Evolutionary conservation across 2,797 vertebrate species (phyloP), one percentile per base, ranked within the genome.

Genomic region (Furcifer pardalis): DNA sequence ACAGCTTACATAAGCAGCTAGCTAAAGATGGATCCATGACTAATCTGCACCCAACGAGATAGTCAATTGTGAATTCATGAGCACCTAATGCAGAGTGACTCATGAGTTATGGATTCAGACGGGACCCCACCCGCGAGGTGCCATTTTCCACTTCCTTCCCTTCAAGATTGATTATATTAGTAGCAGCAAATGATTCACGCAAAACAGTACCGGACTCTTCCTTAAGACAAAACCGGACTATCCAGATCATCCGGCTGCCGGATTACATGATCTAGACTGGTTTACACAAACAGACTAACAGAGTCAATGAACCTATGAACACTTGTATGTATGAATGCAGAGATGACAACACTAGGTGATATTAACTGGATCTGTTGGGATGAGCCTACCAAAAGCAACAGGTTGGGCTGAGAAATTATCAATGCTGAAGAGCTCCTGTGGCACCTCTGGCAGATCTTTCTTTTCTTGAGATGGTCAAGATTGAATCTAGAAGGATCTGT

Each of bases 1-100:
- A 82, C 59, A 82, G 37, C 60, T 74, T 82, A 40, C n/a, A 49
- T 52, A 82, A 82, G 68, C 8, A 17, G 32, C 13, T 2, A 10
- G n/a, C 42, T 3, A 46, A 27, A 7, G 32, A 27, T 37, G 60
- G 23, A 15, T 37, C 37, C 8, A 3, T 75, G 71, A 72, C 49
- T 72, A 71, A 65, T 52, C 74, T 74, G 12, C 77, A 65, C 69
- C 69, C 71, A 42, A 35, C 60, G 56, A 77, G 40, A 65, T 7
- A 74, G 7, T 63, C 46, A 49, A 40, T 65, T 52, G 77, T 74
- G 83, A 79, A 85, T 66, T 42, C 69, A 74, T 56, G 37, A 42
- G 69, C 60, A 56, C 60, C 21, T 74, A 65, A 74, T 80, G 44
- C 65, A 56, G 65, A 85, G 27, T 42, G 77, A 85, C 74, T 23